Conservation (phyloP, 2,797 vertebrate genomes). For the Poecile montanus region DNA sequence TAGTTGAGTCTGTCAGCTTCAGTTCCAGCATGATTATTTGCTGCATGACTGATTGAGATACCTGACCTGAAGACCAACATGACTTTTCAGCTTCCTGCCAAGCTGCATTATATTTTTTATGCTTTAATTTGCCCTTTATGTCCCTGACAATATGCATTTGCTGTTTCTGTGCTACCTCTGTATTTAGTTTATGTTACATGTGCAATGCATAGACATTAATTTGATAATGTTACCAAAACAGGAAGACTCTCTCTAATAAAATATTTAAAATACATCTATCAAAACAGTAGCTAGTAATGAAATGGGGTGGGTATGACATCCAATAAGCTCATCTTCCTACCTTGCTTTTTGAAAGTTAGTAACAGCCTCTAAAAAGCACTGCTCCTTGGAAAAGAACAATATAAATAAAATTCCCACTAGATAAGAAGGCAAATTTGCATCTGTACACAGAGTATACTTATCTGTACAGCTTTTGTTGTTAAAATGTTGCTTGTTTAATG, state of each 20-base stretch:
- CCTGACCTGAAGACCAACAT: constrained; percentile 5
- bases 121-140: background rate
- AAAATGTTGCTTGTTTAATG: background rate
- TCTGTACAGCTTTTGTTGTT: background rate
- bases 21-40: constrained; percentile 8
- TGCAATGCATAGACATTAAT: background rate
- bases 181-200: background rate
- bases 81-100: constrained; percentile 23
- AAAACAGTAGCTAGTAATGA: background rate
- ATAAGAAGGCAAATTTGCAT: background rate
- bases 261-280: background rate
- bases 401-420: background rate
- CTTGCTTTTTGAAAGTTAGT: background rate
- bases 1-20: background rate
- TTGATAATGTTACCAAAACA: background rate
- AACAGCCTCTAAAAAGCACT: background rate
- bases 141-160: background rate
- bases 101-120: background rate
- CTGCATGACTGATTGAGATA: constrained; percentile 16
- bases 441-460: background rate
- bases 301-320: background rate
- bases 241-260: background rate
- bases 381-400: background rate
- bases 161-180: background rate
- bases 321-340: background rate